Percentiles rank a stretch among this genome's conserved stretches.
Evolutionary conservation across 2,888 invertebrate species (phyloP).

Genomic region (Chloromyia formosa): DNA sequence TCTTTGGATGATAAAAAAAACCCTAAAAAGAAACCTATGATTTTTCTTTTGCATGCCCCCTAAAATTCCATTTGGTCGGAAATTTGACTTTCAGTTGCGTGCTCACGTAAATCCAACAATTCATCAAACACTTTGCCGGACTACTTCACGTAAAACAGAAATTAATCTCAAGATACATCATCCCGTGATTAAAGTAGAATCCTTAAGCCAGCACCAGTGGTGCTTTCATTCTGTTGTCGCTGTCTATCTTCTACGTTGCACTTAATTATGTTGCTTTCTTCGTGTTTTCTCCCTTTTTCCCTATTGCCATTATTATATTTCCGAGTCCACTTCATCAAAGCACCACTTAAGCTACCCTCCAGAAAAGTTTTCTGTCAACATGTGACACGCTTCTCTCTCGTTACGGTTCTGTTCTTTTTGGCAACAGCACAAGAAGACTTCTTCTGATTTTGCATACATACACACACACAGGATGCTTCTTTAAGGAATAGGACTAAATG

Average conservation of each 20-base stretch:
- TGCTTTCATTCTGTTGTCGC: background rate
- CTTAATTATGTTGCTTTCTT: constrained; percentile 23
- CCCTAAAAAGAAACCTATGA: no score
- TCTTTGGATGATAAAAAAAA: no score
- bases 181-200: background rate
- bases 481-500: no score
- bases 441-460: no score
- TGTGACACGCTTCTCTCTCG: constrained; percentile 31
- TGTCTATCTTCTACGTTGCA: background rate
- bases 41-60: no score
- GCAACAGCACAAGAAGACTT: background rate
- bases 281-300: background rate
- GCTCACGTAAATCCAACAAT: no score
- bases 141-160: constrained; percentile 2
- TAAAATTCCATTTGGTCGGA: no score
- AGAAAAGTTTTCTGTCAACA: constrained; percentile 37
- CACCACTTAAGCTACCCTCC: constrained; percentile 32
- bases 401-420: constrained; percentile 1
- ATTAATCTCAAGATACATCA: constrained; percentile 4
- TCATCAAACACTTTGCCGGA: background rate
- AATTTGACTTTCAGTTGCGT: no score
- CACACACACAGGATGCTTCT: no score
- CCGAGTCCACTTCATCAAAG: constrained; percentile 40
- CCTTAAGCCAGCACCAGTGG: background rate
- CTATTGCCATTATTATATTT: constrained; percentile 20